Conservation (phyloP, 2,113 vertebrate species). For the Caranx ignobilis region DNA sequence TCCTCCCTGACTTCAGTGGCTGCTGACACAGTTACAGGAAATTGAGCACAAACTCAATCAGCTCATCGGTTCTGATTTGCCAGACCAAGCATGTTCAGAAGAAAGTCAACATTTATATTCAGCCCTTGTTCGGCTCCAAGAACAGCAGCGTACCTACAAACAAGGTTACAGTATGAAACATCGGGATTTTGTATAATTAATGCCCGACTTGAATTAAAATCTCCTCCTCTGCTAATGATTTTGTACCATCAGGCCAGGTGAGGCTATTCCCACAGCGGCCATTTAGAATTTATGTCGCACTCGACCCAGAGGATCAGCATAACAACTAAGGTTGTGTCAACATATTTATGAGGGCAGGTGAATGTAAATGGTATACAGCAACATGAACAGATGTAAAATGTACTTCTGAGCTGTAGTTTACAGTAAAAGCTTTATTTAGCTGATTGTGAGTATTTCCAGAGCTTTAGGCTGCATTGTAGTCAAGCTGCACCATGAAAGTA, state of each 20-base stretch:
- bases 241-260: slow-evolving; percentile 32
- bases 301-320: slow-evolving; percentile 28
- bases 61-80: slow-evolving; percentile 9
- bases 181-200: slow-evolving; percentile 48
- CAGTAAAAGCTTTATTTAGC: neutral
- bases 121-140: slow-evolving; percentile 21
- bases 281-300: slow-evolving; percentile 37
- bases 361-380: neutral
- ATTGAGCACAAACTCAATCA: slow-evolving; percentile 40
- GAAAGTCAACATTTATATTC: slow-evolving; percentile 53
- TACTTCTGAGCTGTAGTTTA: neutral
- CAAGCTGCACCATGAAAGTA: slow-evolving; percentile 3
- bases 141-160: slow-evolving; percentile 37
- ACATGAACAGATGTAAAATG: slow-evolving; percentile 32
- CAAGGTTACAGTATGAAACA: slow-evolving; percentile 62
- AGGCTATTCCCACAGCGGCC: slow-evolving; percentile 30
- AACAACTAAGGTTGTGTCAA: slow-evolving; percentile 38
- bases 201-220: slow-evolving; percentile 55
- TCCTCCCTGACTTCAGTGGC: slow-evolving; percentile 13
- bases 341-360: slow-evolving; percentile 32
- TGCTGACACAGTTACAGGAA: slow-evolving; percentile 41
- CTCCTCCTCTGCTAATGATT: slow-evolving; percentile 43
- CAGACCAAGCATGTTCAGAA: slow-evolving; percentile 29
- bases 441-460: neutral
- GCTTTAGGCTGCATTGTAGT: neutral